phyloP scores from a whole-genome alignment of 2,113 vertebrate species.

The Gavialis gangeticus region DNA sequence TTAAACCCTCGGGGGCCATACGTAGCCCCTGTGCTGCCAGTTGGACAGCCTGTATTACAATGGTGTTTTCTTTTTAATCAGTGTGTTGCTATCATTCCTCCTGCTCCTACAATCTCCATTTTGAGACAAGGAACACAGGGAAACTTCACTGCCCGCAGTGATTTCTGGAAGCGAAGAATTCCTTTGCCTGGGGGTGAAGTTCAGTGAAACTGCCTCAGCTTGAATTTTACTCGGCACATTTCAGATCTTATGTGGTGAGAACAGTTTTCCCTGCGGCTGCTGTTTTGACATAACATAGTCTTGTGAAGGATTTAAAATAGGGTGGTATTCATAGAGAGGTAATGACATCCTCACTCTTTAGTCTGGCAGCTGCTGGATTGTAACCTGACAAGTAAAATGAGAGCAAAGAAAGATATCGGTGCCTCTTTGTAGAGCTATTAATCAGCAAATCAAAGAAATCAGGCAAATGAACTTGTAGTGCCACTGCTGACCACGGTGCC shows the following conservation, averaged over 20 bases:
- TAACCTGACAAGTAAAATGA: neutral
- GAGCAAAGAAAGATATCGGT: neutral
- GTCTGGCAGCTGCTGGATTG: neutral
- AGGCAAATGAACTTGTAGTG: neutral
- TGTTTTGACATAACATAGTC: neutral
- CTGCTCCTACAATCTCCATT: neutral
- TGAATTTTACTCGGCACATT: neutral
- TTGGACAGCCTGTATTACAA: neutral
- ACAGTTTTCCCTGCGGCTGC: neutral
- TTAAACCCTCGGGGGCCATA: no score
- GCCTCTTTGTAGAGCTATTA: neutral
- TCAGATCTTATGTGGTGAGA: neutral
- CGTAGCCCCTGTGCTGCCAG: no score
- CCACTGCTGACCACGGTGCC: neutral
- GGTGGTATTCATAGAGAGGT: neutral
- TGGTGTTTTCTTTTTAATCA: neutral
- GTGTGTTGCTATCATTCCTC: neutral
- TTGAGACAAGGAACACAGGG: neutral
- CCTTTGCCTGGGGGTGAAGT: neutral
- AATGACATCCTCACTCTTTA: neutral
- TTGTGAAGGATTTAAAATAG: neutral
- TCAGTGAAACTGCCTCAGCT: neutral
- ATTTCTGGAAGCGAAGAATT: neutral
- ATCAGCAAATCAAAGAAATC: neutral
- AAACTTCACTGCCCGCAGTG: neutral